Evolutionary conservation across 2,888 invertebrate species (phyloP).

Genomic region (Drosophila multiciliata): DNA sequence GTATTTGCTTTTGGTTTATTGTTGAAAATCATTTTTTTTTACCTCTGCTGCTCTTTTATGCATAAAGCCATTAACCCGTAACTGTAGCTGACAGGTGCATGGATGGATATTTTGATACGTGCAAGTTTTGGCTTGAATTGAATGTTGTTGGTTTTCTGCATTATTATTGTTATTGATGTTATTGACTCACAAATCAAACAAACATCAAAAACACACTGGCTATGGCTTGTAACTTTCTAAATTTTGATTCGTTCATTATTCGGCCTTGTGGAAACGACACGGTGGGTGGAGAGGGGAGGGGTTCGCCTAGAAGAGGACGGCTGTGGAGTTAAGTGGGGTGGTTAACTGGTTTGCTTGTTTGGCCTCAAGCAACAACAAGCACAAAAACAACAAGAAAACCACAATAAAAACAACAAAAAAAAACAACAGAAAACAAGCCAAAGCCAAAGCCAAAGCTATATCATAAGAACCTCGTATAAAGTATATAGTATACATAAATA

Average conservation of each 20-base stretch:
- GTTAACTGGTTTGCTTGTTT: constrained; percentile 44
- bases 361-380: constrained; percentile 47
- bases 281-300: background rate
- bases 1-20: background rate
- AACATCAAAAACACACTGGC: background rate
- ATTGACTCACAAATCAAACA: background rate
- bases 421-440: constrained; percentile 43
- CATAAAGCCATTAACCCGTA: constrained; percentile 7
- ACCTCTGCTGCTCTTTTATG: background rate
- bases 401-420: constrained; percentile 42
- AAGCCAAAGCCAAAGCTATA: constrained; percentile 24
- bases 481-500: background rate
- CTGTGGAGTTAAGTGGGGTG: constrained; percentile 19
- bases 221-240: constrained; percentile 9
- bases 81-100: background rate
- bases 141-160: background rate
- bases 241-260: background rate
- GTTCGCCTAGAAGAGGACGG: background rate
- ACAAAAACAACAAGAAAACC: constrained; percentile 43
- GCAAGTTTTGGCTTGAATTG: background rate
- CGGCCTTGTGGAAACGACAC: constrained; percentile 3
- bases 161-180: background rate
- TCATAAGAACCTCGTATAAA: background rate
- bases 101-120: background rate
- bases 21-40: background rate